Evolutionary conservation across 2,797 vertebrate genomes (phyloP).

Genomic region (Lutjanus campechanus): DNA sequence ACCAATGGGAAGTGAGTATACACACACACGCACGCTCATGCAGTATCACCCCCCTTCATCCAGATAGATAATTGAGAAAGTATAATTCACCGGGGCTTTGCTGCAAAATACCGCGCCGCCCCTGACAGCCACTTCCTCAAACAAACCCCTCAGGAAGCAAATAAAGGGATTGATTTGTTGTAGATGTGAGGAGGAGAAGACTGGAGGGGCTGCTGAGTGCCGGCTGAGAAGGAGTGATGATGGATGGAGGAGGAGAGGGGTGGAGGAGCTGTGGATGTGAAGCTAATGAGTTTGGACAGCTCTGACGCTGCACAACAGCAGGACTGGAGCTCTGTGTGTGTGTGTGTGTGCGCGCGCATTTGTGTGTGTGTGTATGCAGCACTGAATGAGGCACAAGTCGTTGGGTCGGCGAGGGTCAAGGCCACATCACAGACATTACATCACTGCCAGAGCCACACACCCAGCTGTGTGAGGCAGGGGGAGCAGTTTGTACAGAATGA

Average conservation of each 20-base stretch:
- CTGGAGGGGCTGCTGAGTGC: conserved; percentile 57
- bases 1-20: conserved; percentile 96
- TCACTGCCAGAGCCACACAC: conserved; percentile 50
- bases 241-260: conserved; percentile 71
- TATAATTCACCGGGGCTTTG: conserved; percentile 66
- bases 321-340: conserved; percentile 31
- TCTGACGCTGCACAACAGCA: conserved; percentile 69
- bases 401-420: conserved; percentile 67
- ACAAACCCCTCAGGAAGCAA: conserved; percentile 77
- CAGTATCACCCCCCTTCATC: conserved; percentile 17
- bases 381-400: conserved; percentile 53
- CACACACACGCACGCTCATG: neutral
- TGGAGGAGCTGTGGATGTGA: conserved; percentile 70
- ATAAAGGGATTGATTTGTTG: conserved; percentile 77
- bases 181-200: conserved; percentile 68
- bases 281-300: conserved; percentile 79
- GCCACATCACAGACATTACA: conserved; percentile 73
- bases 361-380: conserved; percentile 7
- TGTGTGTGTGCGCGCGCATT: neutral
- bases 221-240: conserved; percentile 66
- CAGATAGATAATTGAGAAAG: conserved; percentile 71
- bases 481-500: conserved; percentile 18
- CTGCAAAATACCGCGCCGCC: conserved; percentile 49
- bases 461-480: conserved; percentile 40
- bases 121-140: conserved; percentile 72